Percentiles rank a stretch among this genome's conserved stretches.
Evolutionary conservation across 2,888 invertebrate genomes (phyloP).

Genomic region (Trichogramma evanescens): DNA sequence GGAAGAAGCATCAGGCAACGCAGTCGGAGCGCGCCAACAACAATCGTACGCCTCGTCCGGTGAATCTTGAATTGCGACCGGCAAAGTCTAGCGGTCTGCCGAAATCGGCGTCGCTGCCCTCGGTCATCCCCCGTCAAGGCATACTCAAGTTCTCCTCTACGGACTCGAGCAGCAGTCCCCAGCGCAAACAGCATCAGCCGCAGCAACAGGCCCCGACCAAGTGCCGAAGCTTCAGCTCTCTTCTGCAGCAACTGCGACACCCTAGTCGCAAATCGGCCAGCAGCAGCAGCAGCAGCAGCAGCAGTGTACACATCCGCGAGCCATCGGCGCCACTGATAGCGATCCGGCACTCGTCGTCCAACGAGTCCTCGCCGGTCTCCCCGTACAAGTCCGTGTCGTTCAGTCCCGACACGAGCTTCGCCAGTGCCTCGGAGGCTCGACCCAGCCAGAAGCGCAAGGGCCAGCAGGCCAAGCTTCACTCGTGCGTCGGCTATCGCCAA

Average conservation of each 20-base stretch:
- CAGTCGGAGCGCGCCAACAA: too few relatives aligned
- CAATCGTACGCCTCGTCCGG: too few relatives aligned
- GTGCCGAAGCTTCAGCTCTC: too few relatives aligned
- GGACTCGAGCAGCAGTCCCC: not conserved
- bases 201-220: not conserved
- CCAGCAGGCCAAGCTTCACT: constrained; percentile 35
- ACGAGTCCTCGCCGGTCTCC: not conserved
- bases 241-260: constrained; percentile 5
- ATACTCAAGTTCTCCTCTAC: constrained; percentile 26
- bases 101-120: not conserved
- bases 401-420: constrained; percentile 41
- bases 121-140: constrained; percentile 15
- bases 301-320: not conserved
- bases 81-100: not conserved
- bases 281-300: not conserved
- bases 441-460: constrained; percentile 24
- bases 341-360: not conserved
- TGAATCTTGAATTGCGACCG: not conserved
- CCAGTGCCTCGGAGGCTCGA: too few relatives aligned
- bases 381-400: constrained; percentile 40
- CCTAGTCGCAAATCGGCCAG: not conserved
- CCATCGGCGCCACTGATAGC: not conserved
- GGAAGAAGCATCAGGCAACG: too few relatives aligned
- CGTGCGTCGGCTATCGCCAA: not conserved
- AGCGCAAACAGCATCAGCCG: constrained; percentile 21